Conservation (phyloP, 2,888 invertebrate genomes). For the Baronia brevicornis region DNA sequence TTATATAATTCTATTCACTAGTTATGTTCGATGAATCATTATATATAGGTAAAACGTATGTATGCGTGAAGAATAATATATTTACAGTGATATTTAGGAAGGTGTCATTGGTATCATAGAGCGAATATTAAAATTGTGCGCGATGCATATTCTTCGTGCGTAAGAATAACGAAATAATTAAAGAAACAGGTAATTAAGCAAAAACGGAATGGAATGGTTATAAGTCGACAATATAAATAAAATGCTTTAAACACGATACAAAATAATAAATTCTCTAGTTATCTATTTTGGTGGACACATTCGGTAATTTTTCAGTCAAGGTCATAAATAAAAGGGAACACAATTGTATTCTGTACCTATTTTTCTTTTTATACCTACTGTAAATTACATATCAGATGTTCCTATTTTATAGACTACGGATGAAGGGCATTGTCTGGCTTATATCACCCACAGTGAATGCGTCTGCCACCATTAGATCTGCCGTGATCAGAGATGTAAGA, state of each 20-base stretch:
- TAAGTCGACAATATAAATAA: too few species aligned
- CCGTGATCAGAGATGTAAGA: conserved; percentile 33
- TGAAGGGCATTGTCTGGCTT: conserved; percentile 67
- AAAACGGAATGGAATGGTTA: background rate
- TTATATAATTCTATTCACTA: too few species aligned
- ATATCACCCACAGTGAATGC: conserved; percentile 61
- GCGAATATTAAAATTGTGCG: too few species aligned
- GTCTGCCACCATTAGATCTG: conserved; percentile 73
- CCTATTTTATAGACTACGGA: conserved; percentile 66
- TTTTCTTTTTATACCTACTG: conserved; percentile 13
- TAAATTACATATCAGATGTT: conserved; percentile 45
- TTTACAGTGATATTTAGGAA: too few species aligned
- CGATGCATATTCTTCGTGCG: background rate
- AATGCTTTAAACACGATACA: too few species aligned
- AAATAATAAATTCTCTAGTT: too few species aligned
- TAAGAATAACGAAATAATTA: background rate
- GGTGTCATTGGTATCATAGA: too few species aligned
- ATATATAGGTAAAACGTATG: too few species aligned
- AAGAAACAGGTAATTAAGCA: background rate
- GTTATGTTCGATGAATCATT: too few species aligned
- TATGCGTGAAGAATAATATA: too few species aligned
- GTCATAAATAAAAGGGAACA: conserved; percentile 3
- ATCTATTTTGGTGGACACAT: too few species aligned
- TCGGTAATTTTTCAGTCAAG: too few species aligned
- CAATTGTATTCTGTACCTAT: conserved; percentile 2